Base-by-base conservation (phyloP, 2,797 vertebrate genomes). In the Poeciliopsis presidionis region DNA sequence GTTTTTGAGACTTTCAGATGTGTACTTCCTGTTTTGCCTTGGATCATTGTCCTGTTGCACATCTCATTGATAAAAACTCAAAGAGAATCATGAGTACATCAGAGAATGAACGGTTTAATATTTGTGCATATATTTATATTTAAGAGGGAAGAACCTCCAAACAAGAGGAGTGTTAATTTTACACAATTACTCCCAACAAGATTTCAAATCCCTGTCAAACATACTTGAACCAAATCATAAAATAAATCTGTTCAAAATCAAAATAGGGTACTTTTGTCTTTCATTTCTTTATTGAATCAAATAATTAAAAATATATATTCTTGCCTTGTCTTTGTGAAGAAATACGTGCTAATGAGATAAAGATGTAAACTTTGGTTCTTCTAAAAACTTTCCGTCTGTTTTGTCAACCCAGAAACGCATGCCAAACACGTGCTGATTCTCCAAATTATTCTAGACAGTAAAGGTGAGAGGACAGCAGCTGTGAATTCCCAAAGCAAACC, bases 401-500 rank as follows among this genome's bases (percentile, higher is more conserved):
- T n/a, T 59, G 79, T 55, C 73, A 73, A 79, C 67, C 28, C 74
- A 33, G 59, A 76, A 45, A 72, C 55, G 30, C 0, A 78, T 75
- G 77, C 76, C 80, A 87, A 74, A 69, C 72, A 79, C 76, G 81
- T 65, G 72, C 72, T 47, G 78, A 81, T 77, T 61, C 69, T 86
- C 45, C 51, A 74, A 87, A 88, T 85, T 49, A 84, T 46, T 81
- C 74, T 67, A 78, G 85, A 91, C 84, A 86, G 86, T 80, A 25
- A 45, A 85, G 85, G 84, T 90, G 88, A 91, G 78, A 82, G 74
- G 85, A 87, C 76, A 76, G 70, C 86, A 75, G 81, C 28, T 78
- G 89, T 75, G 77, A 86, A 86, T 90, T 80, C 89, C 87, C 80
- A 80, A 78, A 75, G 83, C 70, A 78, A 81, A 86, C 72, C 77